These are phyloP conservation scores for Pangasius macronema DNA, from an alignment of 2,797 vertebrate species.

Conservation along the genomic window DNA sequence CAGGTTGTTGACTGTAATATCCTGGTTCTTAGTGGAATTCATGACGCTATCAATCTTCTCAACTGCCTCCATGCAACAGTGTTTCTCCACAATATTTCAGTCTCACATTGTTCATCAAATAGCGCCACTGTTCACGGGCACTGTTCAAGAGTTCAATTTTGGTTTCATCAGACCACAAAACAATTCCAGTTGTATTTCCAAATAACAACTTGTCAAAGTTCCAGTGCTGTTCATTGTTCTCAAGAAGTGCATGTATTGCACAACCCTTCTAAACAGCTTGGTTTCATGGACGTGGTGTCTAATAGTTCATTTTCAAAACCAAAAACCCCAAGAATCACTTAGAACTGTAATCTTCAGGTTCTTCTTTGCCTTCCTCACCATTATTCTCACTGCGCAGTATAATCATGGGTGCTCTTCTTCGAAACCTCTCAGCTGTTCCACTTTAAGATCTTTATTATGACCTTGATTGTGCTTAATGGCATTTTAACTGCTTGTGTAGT, in stretches of 20 bases:
- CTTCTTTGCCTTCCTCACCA: background rate
- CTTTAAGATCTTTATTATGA: conserved; percentile 29
- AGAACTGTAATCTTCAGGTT: background rate
- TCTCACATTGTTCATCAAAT: conserved; percentile 5
- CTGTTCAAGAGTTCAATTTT: background rate
- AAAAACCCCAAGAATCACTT: background rate
- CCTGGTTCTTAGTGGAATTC: background rate
- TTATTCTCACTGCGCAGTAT: background rate
- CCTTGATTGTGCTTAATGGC: conserved; percentile 23
- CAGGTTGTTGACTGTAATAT: background rate
- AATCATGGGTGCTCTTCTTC: background rate
- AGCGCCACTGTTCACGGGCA: background rate
- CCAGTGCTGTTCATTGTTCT: background rate
- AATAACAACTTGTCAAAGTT: background rate
- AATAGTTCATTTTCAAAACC: background rate
- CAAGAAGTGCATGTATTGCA: background rate
- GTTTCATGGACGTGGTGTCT: background rate
- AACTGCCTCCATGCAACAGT: background rate
- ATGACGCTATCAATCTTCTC: background rate
- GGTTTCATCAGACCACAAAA: conserved; percentile 7
- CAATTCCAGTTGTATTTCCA: background rate
- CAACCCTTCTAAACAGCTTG: background rate
- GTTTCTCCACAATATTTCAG: background rate
- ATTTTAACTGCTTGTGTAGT: conserved; percentile 14
- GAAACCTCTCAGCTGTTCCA: conserved; percentile 13